Conservation (phyloP, 2,113 vertebrate genomes). For the Xiphorhynchus elegans region DNA sequence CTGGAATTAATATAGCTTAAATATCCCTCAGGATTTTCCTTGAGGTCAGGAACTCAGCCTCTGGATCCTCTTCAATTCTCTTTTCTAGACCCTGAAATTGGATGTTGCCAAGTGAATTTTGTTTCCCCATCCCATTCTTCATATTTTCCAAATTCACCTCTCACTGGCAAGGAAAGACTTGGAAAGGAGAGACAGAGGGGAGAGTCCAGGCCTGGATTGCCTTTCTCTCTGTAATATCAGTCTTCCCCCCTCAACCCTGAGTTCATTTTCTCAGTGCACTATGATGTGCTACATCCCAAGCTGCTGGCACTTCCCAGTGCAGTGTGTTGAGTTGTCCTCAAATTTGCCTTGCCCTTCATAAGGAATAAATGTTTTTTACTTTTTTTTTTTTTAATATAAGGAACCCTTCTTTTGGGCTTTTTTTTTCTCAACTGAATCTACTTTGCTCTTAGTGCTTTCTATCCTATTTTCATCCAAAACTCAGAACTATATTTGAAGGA, state of each 20-base stretch:
- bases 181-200: not conserved
- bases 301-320: not conserved
- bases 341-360: not conserved
- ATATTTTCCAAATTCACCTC: conserved; percentile 56
- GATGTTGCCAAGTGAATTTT: conserved; percentile 42
- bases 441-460: not conserved
- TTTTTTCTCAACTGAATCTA: not conserved
- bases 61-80: conserved; percentile 48
- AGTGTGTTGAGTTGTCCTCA: not conserved
- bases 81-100: conserved; percentile 25
- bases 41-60: conserved; percentile 54
- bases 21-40: conserved; percentile 49
- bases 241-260: not conserved
- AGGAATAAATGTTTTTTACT: not conserved
- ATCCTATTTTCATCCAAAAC: not conserved
- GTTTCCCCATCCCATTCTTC: conserved; percentile 14
- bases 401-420: not conserved
- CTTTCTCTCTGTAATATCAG: not conserved
- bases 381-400: not conserved
- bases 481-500: not conserved
- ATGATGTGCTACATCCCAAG: not conserved
- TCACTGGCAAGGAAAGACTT: conserved; percentile 27
- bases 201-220: not conserved
- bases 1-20: conserved; percentile 49
- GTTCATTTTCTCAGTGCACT: not conserved